Evolutionary conservation across 2,113 vertebrate species (phyloP).

Genomic region (Trachemys scripta): DNA sequence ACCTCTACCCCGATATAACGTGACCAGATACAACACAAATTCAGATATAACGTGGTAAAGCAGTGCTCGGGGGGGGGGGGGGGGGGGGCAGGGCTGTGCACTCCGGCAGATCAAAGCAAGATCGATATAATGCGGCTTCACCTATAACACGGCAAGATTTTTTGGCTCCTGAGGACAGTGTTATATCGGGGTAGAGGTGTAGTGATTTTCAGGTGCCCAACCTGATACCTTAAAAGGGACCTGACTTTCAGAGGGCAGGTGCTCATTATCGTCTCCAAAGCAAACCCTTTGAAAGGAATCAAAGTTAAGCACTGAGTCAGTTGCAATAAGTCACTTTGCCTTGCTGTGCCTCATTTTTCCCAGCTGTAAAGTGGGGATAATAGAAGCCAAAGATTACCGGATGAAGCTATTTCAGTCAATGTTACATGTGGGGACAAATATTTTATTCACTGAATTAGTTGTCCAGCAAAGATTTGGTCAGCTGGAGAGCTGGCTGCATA

Average conservation of each 20-base stretch:
- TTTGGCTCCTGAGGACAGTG: too few relatives aligned
- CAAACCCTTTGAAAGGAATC: not conserved
- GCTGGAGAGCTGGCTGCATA: not conserved
- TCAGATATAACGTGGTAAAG: too few relatives aligned
- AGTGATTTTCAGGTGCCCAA: not conserved
- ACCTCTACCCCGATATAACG: too few relatives aligned
- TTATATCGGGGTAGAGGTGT: too few relatives aligned
- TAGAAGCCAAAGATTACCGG: not conserved
- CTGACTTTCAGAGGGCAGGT: not conserved
- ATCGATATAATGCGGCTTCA: too few relatives aligned
- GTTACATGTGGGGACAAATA: not conserved
- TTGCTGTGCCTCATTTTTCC: not conserved
- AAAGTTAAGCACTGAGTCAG: fast-evolving
- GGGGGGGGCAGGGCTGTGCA: too few relatives aligned
- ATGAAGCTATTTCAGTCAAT: not conserved
- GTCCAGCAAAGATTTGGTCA: not conserved
- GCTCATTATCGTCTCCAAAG: not conserved
- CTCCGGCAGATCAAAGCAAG: too few relatives aligned
- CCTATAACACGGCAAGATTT: too few relatives aligned
- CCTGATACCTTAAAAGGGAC: not conserved
- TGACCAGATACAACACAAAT: too few relatives aligned
- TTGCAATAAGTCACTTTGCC: not conserved
- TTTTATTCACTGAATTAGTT: not conserved
- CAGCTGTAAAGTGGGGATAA: not conserved
- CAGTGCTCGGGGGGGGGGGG: too few relatives aligned